These are phyloP conservation scores for Morone saxatilis DNA, from an alignment of 2,113 vertebrate species.

Conservation along the genomic window DNA sequence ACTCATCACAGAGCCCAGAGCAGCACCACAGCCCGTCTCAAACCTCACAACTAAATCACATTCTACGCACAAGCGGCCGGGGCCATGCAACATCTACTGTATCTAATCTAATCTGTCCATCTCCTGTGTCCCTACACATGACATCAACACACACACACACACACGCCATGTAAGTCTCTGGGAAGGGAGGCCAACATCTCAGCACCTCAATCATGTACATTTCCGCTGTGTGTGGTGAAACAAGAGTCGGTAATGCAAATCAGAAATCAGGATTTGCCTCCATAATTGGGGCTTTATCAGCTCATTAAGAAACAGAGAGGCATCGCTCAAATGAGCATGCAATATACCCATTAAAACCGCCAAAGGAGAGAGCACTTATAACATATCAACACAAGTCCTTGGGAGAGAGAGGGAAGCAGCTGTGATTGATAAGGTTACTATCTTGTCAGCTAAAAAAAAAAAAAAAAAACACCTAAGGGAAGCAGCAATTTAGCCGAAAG, in stretches of 20 bases:
- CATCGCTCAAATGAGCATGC: conserved; percentile 68
- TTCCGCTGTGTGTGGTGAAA: conserved; percentile 67
- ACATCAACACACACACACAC: conserved; percentile 16
- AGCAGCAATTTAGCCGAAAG: conserved; percentile 63
- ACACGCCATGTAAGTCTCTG: conserved; percentile 23
- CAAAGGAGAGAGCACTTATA: conserved; percentile 68
- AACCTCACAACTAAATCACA: conserved; percentile 78
- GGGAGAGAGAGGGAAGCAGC: conserved; percentile 63
- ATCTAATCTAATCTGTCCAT: conserved; percentile 81
- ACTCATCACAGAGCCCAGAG: conserved; percentile 75
- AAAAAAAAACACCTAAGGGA: conserved; percentile 52
- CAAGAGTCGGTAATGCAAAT: conserved; percentile 72
- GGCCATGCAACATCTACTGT: conserved; percentile 68
- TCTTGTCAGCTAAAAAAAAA: conserved; percentile 66
- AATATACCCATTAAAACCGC: conserved; percentile 66
- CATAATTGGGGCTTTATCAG: conserved; percentile 79
- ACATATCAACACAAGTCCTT: conserved; percentile 71
- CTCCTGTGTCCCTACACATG: conserved; percentile 66
- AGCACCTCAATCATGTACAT: conserved; percentile 68
- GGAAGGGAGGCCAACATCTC: conserved; percentile 51
- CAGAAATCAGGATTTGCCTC: conserved; percentile 73
- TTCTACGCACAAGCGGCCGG: conserved; percentile 72
- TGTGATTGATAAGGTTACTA: conserved; percentile 78
- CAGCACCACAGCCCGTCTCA: conserved; percentile 55
- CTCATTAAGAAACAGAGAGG: conserved; percentile 77